A percentile compares a stretch with the other conserved stretches of the same genome.
These are phyloP conservation scores for Heliconius melpomene DNA, from an alignment of 1,140 invertebrate genomes.

Conservation along the genomic window DNA sequence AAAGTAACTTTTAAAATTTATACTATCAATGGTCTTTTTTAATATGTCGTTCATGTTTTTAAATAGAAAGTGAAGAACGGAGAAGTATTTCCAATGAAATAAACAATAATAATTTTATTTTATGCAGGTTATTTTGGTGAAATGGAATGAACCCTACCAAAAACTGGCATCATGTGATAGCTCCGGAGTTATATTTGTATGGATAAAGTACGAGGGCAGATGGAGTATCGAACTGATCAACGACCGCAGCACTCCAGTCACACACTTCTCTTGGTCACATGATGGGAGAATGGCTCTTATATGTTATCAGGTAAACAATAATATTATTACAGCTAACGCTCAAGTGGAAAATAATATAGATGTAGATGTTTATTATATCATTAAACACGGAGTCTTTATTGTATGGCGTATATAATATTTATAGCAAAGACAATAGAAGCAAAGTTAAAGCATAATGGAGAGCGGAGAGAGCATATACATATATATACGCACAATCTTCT, in stretches of 20 bases:
- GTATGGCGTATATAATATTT: neutral
- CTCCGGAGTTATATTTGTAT: constrained; percentile 98
- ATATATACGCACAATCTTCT: neutral
- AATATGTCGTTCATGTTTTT: too few species aligned
- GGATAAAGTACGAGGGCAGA: constrained; percentile 99
- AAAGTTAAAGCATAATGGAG: neutral
- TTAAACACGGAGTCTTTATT: neutral
- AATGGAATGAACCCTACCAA: constrained; percentile 99
- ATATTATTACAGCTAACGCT: too few species aligned
- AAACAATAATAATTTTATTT: neutral
- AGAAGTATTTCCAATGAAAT: too few species aligned
- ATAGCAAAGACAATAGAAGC: neutral
- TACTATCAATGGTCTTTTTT: too few species aligned
- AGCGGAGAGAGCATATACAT: neutral
- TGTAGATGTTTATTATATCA: too few species aligned
- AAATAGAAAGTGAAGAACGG: too few species aligned
- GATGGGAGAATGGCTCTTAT: constrained; percentile 99
- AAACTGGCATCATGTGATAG: constrained; percentile 98
- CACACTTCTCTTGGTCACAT: constrained; percentile 99
- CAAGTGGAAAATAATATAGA: too few species aligned
- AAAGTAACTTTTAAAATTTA: too few species aligned
- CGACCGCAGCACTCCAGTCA: constrained; percentile 97
- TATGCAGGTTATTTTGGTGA: constrained; percentile 94
- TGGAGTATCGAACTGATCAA: constrained; percentile 99
- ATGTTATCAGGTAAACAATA: constrained; percentile 91